These are phyloP conservation scores for Scyliorhinus canicula DNA, from an alignment of 2,797 vertebrate genomes.

Conservation along the genomic window DNA sequence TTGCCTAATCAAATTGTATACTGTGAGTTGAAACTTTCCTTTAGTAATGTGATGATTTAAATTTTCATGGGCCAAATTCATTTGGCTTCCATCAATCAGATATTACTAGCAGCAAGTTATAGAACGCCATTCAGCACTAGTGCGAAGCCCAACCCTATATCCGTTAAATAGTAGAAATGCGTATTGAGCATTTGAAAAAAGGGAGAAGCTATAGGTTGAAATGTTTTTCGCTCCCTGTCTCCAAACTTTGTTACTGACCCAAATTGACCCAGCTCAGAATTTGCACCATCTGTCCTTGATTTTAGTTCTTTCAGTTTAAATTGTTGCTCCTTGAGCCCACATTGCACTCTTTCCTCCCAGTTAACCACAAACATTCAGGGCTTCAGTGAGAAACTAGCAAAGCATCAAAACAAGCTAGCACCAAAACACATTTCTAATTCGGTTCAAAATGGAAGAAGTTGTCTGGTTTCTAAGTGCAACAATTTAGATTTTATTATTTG, in stretches of 20 bases:
- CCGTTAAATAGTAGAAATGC: background rate
- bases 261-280: background rate
- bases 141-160: background rate
- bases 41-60: background rate
- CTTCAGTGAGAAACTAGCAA: background rate
- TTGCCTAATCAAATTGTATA: background rate
- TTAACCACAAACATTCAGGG: background rate
- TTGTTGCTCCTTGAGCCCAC: background rate
- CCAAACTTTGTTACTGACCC: background rate
- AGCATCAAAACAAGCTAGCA: background rate
- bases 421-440: background rate
- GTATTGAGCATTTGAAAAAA: background rate
- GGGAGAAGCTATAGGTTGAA: background rate
- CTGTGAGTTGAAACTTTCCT: background rate
- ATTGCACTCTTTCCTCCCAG: background rate
- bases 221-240: background rate
- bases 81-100: background rate
- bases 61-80: background rate
- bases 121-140: background rate
- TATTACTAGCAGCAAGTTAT: background rate
- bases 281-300: slow-evolving; percentile 1
- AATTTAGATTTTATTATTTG: background rate
- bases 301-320: background rate
- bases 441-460: background rate
- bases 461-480: background rate